These are phyloP conservation scores for Hemibagrus guttatus DNA, from an alignment of 2,797 vertebrate species.

Conservation along the genomic window DNA sequence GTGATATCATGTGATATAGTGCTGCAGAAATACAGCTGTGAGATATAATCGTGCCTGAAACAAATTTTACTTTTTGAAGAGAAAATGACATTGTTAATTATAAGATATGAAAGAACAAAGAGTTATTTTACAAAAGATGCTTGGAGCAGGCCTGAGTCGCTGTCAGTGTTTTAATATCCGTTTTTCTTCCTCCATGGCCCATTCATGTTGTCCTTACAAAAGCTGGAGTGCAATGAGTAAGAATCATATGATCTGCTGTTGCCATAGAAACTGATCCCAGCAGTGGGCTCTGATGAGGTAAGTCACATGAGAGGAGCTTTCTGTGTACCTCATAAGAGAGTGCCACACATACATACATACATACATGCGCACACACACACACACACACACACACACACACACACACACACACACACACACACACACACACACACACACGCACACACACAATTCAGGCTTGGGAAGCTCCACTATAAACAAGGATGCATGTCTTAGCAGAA, in stretches of 20 bases:
- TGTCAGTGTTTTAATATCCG: conserved; percentile 39
- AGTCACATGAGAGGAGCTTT: conserved; percentile 77
- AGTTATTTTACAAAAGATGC: conserved; percentile 28
- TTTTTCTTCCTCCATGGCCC: conserved; percentile 36
- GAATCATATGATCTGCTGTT: conserved; percentile 80
- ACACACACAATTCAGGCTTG: neutral
- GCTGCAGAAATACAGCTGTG: neutral
- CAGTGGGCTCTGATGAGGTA: conserved; percentile 73
- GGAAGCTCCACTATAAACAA: conserved; percentile 41
- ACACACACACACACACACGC: conserved; percentile 18
- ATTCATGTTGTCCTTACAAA: conserved; percentile 56
- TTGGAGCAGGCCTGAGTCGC: neutral
- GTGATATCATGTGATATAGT: neutral
- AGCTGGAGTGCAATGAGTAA: conserved; percentile 60
- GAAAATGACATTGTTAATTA: neutral
- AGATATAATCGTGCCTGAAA: conserved; percentile 1
- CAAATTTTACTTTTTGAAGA: neutral
- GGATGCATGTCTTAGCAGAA: conserved; percentile 37
- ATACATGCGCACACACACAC: conserved; percentile 19
- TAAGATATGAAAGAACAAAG: neutral
- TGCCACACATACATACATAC: conserved; percentile 27
- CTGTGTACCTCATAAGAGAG: conserved; percentile 40
- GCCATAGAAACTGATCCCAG: conserved; percentile 81
- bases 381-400: conserved; percentile 28
- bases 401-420: conserved; percentile 28